Evolutionary conservation across 2,797 vertebrate species (phyloP).

Genomic region (Euthynnus affinis): DNA sequence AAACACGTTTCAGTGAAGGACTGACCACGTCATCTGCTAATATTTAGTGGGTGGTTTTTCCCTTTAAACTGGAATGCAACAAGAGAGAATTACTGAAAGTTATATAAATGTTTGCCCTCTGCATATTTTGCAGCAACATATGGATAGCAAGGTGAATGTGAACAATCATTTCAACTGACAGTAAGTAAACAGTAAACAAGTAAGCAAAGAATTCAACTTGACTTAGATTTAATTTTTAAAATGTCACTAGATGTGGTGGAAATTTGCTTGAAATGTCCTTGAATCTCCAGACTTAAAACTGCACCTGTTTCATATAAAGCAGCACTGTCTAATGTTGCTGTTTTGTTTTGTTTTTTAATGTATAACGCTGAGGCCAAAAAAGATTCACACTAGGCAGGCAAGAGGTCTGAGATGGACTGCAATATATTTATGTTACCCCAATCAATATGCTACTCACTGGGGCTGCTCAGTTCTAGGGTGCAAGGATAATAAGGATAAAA

Average conservation of each 20-base stretch:
- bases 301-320: too few species aligned
- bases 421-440: slow-evolving; percentile 30
- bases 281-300: background rate
- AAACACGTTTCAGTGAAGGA: background rate
- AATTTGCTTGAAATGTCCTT: background rate
- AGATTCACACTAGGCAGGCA: slow-evolving; percentile 8
- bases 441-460: slow-evolving; percentile 24
- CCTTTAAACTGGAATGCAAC: too few species aligned
- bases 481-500: slow-evolving; percentile 37
- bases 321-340: too few species aligned
- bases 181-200: background rate
- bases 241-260: background rate
- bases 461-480: slow-evolving; percentile 26
- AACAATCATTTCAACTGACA: slow-evolving; percentile 2
- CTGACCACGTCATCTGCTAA: slow-evolving; percentile 3
- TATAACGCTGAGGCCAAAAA: background rate
- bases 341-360: too few species aligned
- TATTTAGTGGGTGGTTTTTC: background rate
- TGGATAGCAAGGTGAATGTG: background rate
- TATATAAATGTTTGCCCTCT: background rate
- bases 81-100: background rate
- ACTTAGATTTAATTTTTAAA: background rate
- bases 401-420: slow-evolving; percentile 29
- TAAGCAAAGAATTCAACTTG: slow-evolving; percentile 1
- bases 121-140: background rate